Base-by-base conservation (phyloP, 2,113 vertebrate species). In the Crotophaga sulcirostris region DNA sequence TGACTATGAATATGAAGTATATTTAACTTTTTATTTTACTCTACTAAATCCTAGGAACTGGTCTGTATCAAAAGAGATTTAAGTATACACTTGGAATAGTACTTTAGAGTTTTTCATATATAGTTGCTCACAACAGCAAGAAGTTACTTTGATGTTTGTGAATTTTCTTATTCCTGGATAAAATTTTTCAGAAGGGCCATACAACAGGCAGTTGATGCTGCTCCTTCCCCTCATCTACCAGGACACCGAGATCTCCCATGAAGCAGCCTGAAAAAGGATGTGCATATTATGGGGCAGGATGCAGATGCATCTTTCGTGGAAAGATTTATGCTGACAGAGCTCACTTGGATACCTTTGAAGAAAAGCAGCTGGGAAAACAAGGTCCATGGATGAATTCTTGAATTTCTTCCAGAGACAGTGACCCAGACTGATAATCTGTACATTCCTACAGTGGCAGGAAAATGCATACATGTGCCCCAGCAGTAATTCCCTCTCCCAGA, bases 301-400 rank as follows among this genome's bases (percentile, higher is more conserved):
- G 77, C 54, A 92, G 47, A 75, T 56, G 58, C 80, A 62, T 76
- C 49, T 82, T 77, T 76, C 63, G 54, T 11, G 33, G 42, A 25
- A 84, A 84, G 68, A 77, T 80, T 84, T 86, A 76, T 72, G 68
- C 80, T 82, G 69, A 17, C 28, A 77, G 42, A 88, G 20, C 51
- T 90, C 75, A 24, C 56, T 84, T 68, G 45, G 29, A 75, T 44
- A 72, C 28, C 52, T 92, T 56, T 89, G 79, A 90, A 90, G 87
- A 85, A 84, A 82, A 86, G 55, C 87, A 96, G 75, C 63, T 88
- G 79, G 75, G 80, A 87, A 90, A 95, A 88, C 74, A 95, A 88
- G 72, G 42, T 7, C 1, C 63, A 3, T 34, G 51, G 78, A 78
- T 67, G 69, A 91, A 78, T 78, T 95, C 49, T 28, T 80, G 81